phyloP scores from a whole-genome alignment of 2,113 vertebrate species.

The Kryptolebias marmoratus region DNA sequence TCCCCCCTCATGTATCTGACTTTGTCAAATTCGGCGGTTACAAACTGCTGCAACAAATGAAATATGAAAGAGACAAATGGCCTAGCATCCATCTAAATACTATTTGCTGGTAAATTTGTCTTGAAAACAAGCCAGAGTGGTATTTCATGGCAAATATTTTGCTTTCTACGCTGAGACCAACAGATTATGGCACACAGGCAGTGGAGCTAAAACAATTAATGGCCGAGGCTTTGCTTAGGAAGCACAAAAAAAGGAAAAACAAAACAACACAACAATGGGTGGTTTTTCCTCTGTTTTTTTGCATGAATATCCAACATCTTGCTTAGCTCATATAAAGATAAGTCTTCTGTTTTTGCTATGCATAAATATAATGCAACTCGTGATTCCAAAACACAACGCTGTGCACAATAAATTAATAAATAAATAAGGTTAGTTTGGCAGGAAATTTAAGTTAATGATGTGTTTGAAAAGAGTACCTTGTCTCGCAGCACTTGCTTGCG shows the following conservation, averaged over 20 bases:
- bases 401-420: constrained; percentile 11
- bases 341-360: not conserved
- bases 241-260: constrained; percentile 59
- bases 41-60: constrained; percentile 49
- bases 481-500: not conserved
- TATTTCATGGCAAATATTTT: constrained; percentile 76
- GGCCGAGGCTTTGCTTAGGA: constrained; percentile 64
- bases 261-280: constrained; percentile 57
- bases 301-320: constrained; percentile 69
- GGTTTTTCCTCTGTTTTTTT: constrained; percentile 58
- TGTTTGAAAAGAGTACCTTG: constrained; percentile 22
- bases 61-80: constrained; percentile 63
- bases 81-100: constrained; percentile 68
- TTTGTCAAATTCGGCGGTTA: constrained; percentile 17
- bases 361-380: not conserved
- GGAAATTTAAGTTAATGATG: constrained; percentile 41
- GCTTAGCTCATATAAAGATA: constrained; percentile 43
- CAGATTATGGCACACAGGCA: constrained; percentile 72
- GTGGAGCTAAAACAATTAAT: constrained; percentile 77
- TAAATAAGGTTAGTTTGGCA: constrained; percentile 5
- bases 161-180: constrained; percentile 69
- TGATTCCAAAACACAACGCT: constrained; percentile 7
- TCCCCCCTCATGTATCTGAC: constrained; percentile 1
- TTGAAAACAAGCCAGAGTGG: constrained; percentile 70
- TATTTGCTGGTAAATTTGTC: constrained; percentile 70